Evolutionary conservation across 2,113 vertebrate genomes (phyloP).

Genomic region (Naja naja): DNA sequence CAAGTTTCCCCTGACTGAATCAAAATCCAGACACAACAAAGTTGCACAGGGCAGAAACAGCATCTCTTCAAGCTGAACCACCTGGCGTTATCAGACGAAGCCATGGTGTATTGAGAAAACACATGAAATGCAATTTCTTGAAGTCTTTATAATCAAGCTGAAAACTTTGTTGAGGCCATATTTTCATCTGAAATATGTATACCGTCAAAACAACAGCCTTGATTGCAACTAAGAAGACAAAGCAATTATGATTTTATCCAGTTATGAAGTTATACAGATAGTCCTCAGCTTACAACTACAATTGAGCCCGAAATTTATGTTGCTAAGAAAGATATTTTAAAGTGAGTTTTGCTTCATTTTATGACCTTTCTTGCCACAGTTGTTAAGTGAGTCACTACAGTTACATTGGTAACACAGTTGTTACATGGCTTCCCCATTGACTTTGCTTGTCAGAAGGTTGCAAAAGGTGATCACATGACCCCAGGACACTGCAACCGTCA

Average conservation of each 20-base stretch:
- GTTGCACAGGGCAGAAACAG: constrained; percentile 58
- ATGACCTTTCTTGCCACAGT: too few species aligned
- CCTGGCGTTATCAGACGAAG: constrained; percentile 62
- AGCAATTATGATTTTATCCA: background rate
- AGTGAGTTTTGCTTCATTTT: background rate
- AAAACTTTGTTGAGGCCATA: constrained; percentile 38
- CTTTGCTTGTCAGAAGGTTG: background rate
- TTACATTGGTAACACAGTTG: background rate
- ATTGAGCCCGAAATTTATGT: background rate
- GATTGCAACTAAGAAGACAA: background rate
- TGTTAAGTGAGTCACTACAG: background rate
- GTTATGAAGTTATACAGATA: background rate
- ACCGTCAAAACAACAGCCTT: background rate
- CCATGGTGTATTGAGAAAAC: constrained; percentile 47
- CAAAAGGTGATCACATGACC: background rate
- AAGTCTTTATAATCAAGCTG: constrained; percentile 31
- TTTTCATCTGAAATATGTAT: background rate
- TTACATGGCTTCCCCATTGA: background rate
- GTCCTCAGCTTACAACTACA: background rate
- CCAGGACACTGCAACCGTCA: background rate
- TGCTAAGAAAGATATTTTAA: background rate
- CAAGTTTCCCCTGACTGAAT: constrained; percentile 64
- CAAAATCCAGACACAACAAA: constrained; percentile 61
- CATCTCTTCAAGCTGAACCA: constrained; percentile 62
- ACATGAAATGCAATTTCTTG: constrained; percentile 58